Percentiles rank a stretch among this genome's conserved stretches.
phyloP scores from a whole-genome alignment of 2,113 vertebrate species.

The Corydoras sp. region DNA sequence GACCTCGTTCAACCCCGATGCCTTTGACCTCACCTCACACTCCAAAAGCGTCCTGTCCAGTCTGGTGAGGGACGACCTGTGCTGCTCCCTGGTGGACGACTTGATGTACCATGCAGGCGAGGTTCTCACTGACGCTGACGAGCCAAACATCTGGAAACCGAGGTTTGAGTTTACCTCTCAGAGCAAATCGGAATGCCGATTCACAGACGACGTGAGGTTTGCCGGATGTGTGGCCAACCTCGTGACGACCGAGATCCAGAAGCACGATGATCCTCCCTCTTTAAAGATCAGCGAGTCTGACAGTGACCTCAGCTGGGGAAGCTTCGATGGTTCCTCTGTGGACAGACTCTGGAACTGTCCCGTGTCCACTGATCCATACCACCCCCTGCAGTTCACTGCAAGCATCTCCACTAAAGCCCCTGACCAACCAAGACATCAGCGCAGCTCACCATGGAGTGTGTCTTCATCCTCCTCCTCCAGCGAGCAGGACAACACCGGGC shows the following conservation, averaged over 20 bases:
- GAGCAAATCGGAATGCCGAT: constrained; percentile 44
- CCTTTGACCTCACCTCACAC: constrained; percentile 50
- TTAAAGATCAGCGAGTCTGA: constrained; percentile 49
- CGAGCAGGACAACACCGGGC: constrained; percentile 38
- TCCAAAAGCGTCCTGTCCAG: constrained; percentile 64
- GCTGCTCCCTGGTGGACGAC: constrained; percentile 64
- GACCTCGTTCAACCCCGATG: constrained; percentile 57
- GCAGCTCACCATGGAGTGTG: constrained; percentile 3
- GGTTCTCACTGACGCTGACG: constrained; percentile 49
- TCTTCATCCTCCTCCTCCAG: constrained; percentile 37
- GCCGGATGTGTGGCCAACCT: constrained; percentile 53
- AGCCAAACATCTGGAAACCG: constrained; percentile 62
- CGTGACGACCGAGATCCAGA: constrained; percentile 36
- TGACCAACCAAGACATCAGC: constrained; percentile 24
- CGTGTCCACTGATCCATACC: constrained; percentile 60
- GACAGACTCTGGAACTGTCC: constrained; percentile 63
- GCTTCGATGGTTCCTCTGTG: constrained; percentile 55
- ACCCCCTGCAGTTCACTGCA: constrained; percentile 67
- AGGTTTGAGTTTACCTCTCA: constrained; percentile 67
- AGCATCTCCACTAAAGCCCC: constrained; percentile 33
- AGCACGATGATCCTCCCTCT: constrained; percentile 9
- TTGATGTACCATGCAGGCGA: constrained; percentile 56
- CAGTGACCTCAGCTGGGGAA: constrained; percentile 63
- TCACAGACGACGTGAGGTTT: constrained; percentile 1
- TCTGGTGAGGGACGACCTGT: constrained; percentile 61